A percentile compares a stretch with the other conserved stretches of the same genome.
phyloP scores from a whole-genome alignment of 2,797 vertebrate genomes.

The Rhinophrynus dorsalis region DNA sequence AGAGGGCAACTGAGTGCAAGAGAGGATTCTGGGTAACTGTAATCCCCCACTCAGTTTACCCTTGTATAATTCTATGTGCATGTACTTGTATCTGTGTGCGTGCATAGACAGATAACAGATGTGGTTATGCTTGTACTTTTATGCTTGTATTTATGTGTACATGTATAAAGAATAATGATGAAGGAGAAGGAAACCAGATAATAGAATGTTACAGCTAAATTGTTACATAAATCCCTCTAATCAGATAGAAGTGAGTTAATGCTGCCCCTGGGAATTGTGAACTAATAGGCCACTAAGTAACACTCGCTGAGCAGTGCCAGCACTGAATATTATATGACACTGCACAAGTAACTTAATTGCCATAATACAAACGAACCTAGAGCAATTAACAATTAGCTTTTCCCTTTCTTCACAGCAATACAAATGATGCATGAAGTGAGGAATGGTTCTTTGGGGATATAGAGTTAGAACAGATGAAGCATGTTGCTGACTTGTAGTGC shows the following conservation, averaged over 20 bases:
- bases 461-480: constrained; percentile 1
- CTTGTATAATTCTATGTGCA: no score
- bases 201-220: constrained; percentile 35
- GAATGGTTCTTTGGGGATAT: constrained; percentile 12
- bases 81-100: no score
- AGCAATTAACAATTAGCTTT: constrained; percentile 60
- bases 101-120: no score
- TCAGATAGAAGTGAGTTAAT: constrained; percentile 18
- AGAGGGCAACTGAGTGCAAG: no score
- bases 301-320: background rate
- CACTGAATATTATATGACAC: constrained; percentile 23
- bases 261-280: constrained; percentile 21
- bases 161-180: constrained; percentile 20
- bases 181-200: constrained; percentile 43
- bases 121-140: no score
- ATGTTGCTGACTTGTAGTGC: constrained; percentile 53
- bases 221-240: constrained; percentile 28
- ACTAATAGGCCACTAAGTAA: constrained; percentile 27
- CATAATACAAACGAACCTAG: constrained; percentile 49
- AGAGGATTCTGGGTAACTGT: no score
- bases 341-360: constrained; percentile 58
- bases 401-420: constrained; percentile 53
- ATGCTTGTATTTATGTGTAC: background rate
- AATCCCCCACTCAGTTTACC: no score
- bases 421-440: constrained; percentile 48